Percentiles rank a stretch among this genome's conserved stretches.
Conservation (phyloP, 1,140 invertebrate genomes). For the Drosophila santomea region DNA sequence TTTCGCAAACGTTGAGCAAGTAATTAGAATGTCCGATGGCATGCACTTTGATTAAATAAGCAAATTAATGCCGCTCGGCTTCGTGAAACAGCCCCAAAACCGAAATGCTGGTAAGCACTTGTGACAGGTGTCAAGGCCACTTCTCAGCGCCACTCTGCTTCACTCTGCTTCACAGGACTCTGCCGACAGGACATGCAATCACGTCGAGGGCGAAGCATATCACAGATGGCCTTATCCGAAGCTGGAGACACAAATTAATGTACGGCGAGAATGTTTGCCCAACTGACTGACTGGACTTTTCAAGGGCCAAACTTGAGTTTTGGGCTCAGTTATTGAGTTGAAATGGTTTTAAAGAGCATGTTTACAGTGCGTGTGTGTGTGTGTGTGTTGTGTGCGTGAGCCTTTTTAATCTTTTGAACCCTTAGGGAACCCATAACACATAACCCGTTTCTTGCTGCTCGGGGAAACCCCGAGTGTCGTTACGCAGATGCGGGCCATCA, state of each 20-base stretch:
- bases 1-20: neutral
- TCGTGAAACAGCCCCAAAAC: slow-evolving; percentile 5
- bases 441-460: neutral
- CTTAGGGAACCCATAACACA: slow-evolving; percentile 28
- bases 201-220: neutral
- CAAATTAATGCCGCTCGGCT: slow-evolving; percentile 11
- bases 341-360: slow-evolving; percentile 13
- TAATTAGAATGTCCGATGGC: slow-evolving; percentile 25
- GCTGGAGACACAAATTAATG: slow-evolving; percentile 26
- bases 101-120: slow-evolving; percentile 34
- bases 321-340: slow-evolving; percentile 6
- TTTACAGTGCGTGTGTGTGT: neutral
- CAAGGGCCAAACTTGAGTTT: neutral
- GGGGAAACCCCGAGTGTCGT: slow-evolving; percentile 13
- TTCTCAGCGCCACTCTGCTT: neutral
- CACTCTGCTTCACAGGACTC: too few species aligned
- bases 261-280: slow-evolving; percentile 7
- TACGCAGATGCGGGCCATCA: slow-evolving; percentile 33
- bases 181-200: neutral
- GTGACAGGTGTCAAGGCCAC: slow-evolving; percentile 63
- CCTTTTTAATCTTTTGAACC: slow-evolving; percentile 54
- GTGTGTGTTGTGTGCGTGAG: slow-evolving; percentile 5
- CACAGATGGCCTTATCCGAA: neutral
- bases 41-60: slow-evolving; percentile 18
- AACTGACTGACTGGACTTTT: slow-evolving; percentile 4